phyloP scores from a whole-genome alignment of 2,888 invertebrate genomes.

The Cacoxenus indagator region DNA sequence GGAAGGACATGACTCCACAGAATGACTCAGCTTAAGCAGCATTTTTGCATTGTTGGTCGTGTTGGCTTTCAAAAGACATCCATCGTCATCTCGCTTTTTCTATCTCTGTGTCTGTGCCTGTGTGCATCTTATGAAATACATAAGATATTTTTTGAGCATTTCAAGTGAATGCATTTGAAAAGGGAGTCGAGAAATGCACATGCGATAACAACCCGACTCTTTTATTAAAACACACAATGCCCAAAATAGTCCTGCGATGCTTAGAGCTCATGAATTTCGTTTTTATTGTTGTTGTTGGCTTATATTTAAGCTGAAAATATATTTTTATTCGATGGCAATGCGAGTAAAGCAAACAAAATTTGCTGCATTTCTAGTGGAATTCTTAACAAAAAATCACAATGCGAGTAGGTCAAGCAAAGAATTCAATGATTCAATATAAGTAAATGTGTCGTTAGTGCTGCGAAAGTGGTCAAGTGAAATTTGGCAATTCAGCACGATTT shows the following conservation, averaged over 20 bases:
- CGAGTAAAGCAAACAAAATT: no score
- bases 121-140: conserved; percentile 15
- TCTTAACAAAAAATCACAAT: no score
- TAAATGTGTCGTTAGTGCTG: no score
- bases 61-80: neutral
- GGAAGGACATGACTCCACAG: neutral
- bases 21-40: neutral
- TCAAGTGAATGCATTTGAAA: conserved; percentile 26
- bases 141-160: conserved; percentile 22
- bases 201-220: conserved; percentile 1
- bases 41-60: neutral
- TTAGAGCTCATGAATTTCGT: no score
- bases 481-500: no score
- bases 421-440: no score
- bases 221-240: neutral
- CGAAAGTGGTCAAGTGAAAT: no score
- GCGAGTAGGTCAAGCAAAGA: no score
- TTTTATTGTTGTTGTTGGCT: no score
- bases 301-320: no score
- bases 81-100: neutral
- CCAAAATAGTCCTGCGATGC: neutral
- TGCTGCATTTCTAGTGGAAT: no score
- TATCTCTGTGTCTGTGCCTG: neutral
- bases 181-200: conserved; percentile 14
- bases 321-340: no score